Evolutionary conservation across 2,113 vertebrate species (phyloP).

Genomic region (Brevimyrus niger): DNA sequence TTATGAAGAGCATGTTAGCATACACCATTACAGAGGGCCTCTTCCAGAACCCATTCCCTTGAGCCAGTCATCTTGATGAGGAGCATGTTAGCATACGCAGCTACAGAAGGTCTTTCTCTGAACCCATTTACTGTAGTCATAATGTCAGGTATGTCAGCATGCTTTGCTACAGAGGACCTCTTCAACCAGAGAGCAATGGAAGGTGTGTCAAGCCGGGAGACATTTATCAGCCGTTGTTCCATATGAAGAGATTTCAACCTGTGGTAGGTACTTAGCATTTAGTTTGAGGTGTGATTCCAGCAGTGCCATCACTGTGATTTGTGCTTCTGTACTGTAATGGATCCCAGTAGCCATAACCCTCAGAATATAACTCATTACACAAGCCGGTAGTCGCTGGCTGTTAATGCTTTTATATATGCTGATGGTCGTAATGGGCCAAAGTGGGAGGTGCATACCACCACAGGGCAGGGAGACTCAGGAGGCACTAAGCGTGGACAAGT

Average conservation of each 20-base stretch:
- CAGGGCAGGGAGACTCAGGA: neutral
- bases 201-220: slow-evolving; percentile 27
- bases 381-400: neutral
- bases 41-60: neutral
- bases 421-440: neutral
- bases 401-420: neutral
- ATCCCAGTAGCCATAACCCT: neutral
- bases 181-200: slow-evolving; percentile 29
- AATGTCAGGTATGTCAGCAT: neutral
- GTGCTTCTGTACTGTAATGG: neutral
- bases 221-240: neutral
- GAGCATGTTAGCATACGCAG: neutral
- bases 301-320: neutral
- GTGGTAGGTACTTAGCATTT: neutral
- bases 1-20: neutral
- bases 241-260: neutral
- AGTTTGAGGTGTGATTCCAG: neutral
- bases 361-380: neutral
- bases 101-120: neutral
- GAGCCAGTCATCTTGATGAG: neutral
- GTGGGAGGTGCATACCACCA: neutral
- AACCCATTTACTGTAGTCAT: neutral
- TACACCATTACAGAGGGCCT: neutral
- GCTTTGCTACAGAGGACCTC: neutral
- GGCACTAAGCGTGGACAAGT: neutral